Conservation (phyloP, 2,113 vertebrate genomes). For the Chitala chitala region DNA sequence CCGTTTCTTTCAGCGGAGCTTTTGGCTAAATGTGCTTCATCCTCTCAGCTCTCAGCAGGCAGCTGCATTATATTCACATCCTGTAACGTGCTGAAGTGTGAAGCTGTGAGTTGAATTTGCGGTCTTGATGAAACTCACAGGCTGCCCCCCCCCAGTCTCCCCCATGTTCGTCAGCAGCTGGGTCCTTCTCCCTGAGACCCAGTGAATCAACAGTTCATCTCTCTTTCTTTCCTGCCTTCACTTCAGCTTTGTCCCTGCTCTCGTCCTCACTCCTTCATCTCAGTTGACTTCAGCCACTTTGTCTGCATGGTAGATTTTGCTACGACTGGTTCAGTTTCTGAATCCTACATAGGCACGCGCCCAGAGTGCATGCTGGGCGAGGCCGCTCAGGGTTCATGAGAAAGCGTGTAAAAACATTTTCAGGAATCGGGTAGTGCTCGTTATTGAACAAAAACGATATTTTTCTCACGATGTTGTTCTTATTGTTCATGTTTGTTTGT, state of each 20-base stretch:
- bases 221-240: not conserved
- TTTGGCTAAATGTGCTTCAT: not conserved
- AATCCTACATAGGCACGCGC: not conserved
- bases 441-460: not conserved
- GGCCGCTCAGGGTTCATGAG: not conserved
- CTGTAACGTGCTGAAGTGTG: not conserved
- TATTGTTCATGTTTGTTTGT: conserved; percentile 8
- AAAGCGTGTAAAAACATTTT: not conserved
- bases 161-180: no score
- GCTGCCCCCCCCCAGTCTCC: not conserved
- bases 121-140: not conserved
- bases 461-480: not conserved
- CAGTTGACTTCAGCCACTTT: not conserved
- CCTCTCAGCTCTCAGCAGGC: not conserved
- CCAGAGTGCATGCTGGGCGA: conserved; percentile 10
- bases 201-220: not conserved
- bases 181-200: no score
- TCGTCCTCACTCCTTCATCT: not conserved
- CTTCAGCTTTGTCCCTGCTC: no score
- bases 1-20: not conserved
- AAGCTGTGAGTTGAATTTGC: not conserved
- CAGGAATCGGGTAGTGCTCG: not conserved
- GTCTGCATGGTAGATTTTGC: not conserved
- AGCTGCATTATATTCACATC: not conserved
- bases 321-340: not conserved